Evolutionary conservation across 2,797 vertebrate species (phyloP).

Genomic region (Anableps anableps): DNA sequence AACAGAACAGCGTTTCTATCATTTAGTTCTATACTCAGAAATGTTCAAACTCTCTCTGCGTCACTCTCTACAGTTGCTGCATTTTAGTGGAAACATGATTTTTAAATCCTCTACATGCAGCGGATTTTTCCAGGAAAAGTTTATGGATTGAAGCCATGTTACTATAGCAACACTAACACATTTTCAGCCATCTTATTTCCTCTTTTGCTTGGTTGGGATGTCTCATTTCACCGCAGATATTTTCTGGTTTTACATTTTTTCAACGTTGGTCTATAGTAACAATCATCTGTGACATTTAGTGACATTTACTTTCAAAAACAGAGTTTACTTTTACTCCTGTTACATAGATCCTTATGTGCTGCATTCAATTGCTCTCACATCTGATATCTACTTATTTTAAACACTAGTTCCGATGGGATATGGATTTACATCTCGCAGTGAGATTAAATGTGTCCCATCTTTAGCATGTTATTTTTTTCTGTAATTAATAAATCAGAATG

Average conservation of each 20-base stretch:
- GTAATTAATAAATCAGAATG: background rate
- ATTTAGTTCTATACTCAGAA: no score
- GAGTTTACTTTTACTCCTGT: background rate
- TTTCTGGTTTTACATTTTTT: slow-evolving; percentile 2
- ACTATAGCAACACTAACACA: background rate
- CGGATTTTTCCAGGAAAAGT: background rate
- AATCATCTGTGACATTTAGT: background rate
- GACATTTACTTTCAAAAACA: background rate
- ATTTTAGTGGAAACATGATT: background rate
- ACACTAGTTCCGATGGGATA: no score
- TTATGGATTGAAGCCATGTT: background rate
- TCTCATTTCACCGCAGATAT: background rate
- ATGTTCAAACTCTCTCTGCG: no score
- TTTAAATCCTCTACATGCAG: background rate
- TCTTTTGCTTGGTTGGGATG: background rate
- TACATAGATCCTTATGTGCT: background rate
- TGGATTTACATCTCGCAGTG: background rate
- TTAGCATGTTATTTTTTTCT: background rate
- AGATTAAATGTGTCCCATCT: background rate
- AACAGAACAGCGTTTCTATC: no score
- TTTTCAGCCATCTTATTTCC: background rate
- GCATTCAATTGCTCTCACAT: background rate
- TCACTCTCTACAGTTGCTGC: no score
- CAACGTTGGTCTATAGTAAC: background rate
- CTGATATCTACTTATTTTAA: background rate